Percentiles rank a stretch among this genome's conserved stretches.
phyloP scores from a whole-genome alignment of 2,797 vertebrate genomes.

The Lacerta viridis region DNA sequence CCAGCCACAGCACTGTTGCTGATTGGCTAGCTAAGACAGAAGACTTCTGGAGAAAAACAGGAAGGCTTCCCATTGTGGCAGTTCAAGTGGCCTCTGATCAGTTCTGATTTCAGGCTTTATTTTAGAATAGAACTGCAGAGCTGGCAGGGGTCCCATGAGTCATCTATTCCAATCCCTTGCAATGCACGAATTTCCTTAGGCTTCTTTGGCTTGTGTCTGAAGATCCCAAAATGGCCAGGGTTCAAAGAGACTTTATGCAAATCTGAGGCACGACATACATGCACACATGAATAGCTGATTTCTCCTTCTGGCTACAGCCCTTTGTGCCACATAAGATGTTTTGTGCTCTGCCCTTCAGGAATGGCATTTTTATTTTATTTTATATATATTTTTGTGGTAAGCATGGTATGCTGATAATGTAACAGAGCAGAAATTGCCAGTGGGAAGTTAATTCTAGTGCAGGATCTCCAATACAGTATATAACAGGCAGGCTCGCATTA shows the following conservation, averaged over 20 bases:
- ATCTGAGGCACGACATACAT: not conserved
- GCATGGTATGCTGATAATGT: conserved; percentile 19
- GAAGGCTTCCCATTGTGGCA: not conserved
- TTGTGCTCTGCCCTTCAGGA: too few relatives aligned
- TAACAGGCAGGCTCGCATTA: not conserved
- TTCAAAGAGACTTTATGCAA: not conserved
- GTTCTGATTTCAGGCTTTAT: not conserved
- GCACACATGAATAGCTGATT: not conserved
- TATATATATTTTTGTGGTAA: conserved; percentile 11
- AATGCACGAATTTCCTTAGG: too few relatives aligned
- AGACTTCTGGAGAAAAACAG: not conserved
- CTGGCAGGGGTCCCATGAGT: too few relatives aligned
- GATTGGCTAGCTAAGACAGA: not conserved
- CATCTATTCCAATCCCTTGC: too few relatives aligned
- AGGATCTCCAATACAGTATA: conserved; percentile 16
- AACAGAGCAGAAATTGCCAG: conserved; percentile 47
- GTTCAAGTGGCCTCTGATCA: not conserved
- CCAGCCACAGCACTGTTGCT: not conserved
- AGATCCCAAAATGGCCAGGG: not conserved
- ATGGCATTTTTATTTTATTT: too few relatives aligned
- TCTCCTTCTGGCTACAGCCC: not conserved
- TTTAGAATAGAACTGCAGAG: too few relatives aligned
- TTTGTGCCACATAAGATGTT: not conserved
- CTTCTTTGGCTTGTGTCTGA: not conserved
- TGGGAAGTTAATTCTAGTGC: conserved; percentile 42